phyloP scores from a whole-genome alignment of 2,797 vertebrate genomes.

The Poliocrania exsul region DNA sequence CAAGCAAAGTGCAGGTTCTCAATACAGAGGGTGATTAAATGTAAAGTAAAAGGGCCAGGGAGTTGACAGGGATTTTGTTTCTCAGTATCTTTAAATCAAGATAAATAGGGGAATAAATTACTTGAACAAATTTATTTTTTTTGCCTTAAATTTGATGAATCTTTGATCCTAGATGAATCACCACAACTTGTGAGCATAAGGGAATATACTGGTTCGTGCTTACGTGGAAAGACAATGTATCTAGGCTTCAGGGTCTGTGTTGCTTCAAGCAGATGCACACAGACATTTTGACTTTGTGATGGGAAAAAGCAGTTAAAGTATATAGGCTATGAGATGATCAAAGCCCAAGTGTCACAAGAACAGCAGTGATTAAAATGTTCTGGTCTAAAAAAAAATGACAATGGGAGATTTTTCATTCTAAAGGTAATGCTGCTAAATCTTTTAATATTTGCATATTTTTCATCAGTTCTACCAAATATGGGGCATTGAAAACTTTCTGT shows the following conservation, averaged over 20 bases:
- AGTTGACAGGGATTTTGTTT: background rate
- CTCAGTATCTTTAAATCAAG: background rate
- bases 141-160: background rate
- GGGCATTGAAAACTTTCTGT: background rate
- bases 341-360: background rate
- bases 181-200: background rate
- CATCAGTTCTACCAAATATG: background rate
- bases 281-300: background rate
- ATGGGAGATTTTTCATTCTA: background rate
- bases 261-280: background rate
- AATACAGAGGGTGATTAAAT: background rate
- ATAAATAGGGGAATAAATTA: background rate
- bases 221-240: background rate
- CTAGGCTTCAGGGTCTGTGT: background rate
- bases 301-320: background rate
- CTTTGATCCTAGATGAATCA: background rate
- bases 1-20: background rate
- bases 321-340: background rate
- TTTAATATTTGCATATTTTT: background rate
- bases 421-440: background rate
- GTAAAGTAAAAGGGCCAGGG: background rate
- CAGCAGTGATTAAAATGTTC: background rate
- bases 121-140: background rate
- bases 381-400: background rate
- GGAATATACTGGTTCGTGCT: background rate